Evolutionary conservation across 2,113 vertebrate genomes (phyloP), one percentile per base, ranked within the genome.

Genomic region (Plotosus lineatus): DNA sequence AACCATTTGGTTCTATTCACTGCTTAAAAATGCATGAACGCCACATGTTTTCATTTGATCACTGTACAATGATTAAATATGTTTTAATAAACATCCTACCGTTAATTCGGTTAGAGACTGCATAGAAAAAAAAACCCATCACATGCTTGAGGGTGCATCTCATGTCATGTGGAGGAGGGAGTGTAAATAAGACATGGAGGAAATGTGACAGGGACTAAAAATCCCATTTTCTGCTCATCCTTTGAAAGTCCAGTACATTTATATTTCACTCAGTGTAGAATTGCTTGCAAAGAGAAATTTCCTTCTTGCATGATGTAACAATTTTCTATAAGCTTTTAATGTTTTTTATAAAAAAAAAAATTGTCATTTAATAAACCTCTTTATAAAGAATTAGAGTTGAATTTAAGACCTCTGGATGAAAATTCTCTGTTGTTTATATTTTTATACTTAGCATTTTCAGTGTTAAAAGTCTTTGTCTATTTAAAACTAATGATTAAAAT

Each of bases 131-230:
- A 71, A 46, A 3, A 7, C 5, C 68, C 44, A 8, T 72, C 15
- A 14, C 68, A 15, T 72, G 68, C 68, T 72, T 31, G 68, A 31
- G 68, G 44, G 42, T 72, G 68, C 68, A 69, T 69, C 60, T 66
- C 36, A 66, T 12, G 14, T 53, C 38, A 9, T 77, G 75, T 63
- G 56, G 58, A 63, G 56, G 40, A 14, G 6, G 44, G 28, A 72
- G 15, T 72, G 28, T 50, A 72, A 72, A 72, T 72, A 72, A 72
- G 68, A 72, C 28, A 28, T 3, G 68, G 42, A 72, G 44, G 44
- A 50, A 72, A 72, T 72, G 44, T 72, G 68, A 72, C 68, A 48
- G 68, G 12, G 68, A 72, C n/a, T 72, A 72, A 72, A n/a, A 72
- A 50, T 72, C 68, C 17, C 68, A 19, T 72, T 72, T 72, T 72